Evolutionary conservation across 2,113 vertebrate species (phyloP).

Genomic region (Riparia riparia): DNA sequence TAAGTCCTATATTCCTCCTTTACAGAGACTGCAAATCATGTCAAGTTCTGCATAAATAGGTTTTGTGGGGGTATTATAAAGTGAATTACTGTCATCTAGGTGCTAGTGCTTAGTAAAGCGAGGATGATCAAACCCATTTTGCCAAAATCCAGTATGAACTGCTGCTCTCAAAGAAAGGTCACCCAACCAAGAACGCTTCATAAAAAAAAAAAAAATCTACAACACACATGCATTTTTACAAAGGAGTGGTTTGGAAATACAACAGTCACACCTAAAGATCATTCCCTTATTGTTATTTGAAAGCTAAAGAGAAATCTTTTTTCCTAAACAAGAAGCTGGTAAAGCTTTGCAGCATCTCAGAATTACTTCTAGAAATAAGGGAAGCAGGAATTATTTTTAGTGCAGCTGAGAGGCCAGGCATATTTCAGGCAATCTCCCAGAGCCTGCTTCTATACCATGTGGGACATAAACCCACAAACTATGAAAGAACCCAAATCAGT

Average conservation of each 20-base stretch:
- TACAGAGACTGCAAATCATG: slow-evolving; percentile 38
- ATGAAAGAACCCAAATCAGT: slow-evolving; percentile 70
- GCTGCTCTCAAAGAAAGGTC: slow-evolving; percentile 56
- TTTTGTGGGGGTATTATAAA: slow-evolving; percentile 54
- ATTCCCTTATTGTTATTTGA: background rate
- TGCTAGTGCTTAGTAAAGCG: slow-evolving; percentile 54
- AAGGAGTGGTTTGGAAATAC: background rate
- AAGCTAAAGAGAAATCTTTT: background rate
- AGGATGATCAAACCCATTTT: slow-evolving; percentile 38
- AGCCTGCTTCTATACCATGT: slow-evolving; percentile 50
- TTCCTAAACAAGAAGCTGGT: slow-evolving; percentile 30
- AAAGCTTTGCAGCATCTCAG: slow-evolving; percentile 38
- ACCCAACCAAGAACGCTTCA: background rate
- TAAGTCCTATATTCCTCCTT: slow-evolving; percentile 31
- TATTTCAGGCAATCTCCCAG: slow-evolving; percentile 66
- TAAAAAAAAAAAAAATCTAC: background rate
- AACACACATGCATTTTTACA: background rate
- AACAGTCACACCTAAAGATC: background rate
- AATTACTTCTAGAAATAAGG: slow-evolving; percentile 39
- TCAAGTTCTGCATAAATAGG: slow-evolving; percentile 51
- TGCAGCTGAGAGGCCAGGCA: slow-evolving; percentile 61
- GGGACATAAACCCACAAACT: slow-evolving; percentile 71
- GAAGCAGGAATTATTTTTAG: slow-evolving; percentile 71
- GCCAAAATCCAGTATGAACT: slow-evolving; percentile 27
- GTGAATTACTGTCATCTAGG: slow-evolving; percentile 56